Percentiles rank a stretch among this genome's conserved stretches.
phyloP scores from a whole-genome alignment of 1,140 invertebrate species.

The Cardiocondyla obscurior region DNA sequence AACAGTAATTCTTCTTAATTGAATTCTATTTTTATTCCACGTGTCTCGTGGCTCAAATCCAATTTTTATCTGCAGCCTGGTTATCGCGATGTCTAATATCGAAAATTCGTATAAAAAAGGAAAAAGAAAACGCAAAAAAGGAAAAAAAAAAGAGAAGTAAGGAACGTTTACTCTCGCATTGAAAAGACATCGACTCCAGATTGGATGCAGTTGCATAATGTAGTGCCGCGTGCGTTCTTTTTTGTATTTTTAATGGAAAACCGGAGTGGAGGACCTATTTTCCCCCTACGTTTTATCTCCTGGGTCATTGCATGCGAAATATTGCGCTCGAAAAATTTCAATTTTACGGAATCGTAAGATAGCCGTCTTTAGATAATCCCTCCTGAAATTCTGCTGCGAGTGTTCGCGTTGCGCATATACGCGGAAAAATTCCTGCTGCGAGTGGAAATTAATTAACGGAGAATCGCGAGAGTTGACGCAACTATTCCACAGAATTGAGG shows the following conservation, averaged over 20 bases:
- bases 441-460: neutral
- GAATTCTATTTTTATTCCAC: no score
- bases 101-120: neutral
- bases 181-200: neutral
- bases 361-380: neutral
- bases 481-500: neutral
- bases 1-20: neutral
- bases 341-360: neutral
- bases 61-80: neutral
- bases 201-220: slow-evolving; percentile 3
- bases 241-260: neutral
- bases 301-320: slow-evolving; percentile 11
- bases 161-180: neutral
- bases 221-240: neutral
- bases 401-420: neutral
- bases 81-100: slow-evolving; percentile 9
- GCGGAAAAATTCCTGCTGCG: neutral
- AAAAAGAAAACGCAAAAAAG: neutral
- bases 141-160: neutral
- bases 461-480: neutral
- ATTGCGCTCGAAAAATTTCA: neutral
- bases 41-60: neutral
- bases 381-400: no score
- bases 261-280: neutral
- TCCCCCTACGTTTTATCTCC: neutral